Percentiles rank a stretch among this genome's conserved stretches.
Conservation (phyloP, 2,888 invertebrate species). For the Anarsia innoxiella region DNA sequence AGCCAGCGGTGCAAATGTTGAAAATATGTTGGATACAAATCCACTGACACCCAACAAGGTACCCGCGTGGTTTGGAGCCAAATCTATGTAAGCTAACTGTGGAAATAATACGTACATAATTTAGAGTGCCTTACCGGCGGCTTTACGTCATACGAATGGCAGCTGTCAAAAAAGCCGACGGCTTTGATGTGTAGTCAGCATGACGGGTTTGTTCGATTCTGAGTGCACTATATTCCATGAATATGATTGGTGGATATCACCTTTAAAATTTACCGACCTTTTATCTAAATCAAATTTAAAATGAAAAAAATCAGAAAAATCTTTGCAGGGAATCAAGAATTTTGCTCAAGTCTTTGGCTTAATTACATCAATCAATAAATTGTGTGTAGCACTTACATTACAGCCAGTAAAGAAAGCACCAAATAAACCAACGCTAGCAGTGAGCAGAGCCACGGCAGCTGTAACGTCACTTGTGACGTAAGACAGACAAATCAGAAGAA, state of each 20-base stretch:
- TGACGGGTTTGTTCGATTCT: too few relatives aligned
- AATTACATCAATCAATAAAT: too few relatives aligned
- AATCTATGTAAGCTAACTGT: constrained; percentile 81
- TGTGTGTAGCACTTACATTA: constrained; percentile 56
- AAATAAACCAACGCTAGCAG: constrained; percentile 79
- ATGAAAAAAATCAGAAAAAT: constrained; percentile 7
- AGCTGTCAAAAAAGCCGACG: too few relatives aligned
- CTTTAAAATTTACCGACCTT: too few relatives aligned
- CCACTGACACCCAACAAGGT: constrained; percentile 86
- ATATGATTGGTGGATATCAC: too few relatives aligned
- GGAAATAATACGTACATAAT: neutral
- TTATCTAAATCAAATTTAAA: too few relatives aligned
- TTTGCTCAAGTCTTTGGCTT: too few relatives aligned
- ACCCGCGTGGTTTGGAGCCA: constrained; percentile 84
- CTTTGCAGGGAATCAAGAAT: too few relatives aligned
- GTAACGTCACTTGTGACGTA: constrained; percentile 53
- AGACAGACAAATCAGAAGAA: constrained; percentile 76
- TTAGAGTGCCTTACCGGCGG: too few relatives aligned
- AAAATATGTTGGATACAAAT: constrained; percentile 79
- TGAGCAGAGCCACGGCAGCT: constrained; percentile 74
- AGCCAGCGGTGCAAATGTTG: constrained; percentile 82
- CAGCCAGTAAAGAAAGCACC: constrained; percentile 79
- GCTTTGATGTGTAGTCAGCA: too few relatives aligned
- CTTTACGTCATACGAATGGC: too few relatives aligned
- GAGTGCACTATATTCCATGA: too few relatives aligned